Percentiles rank a stretch among this genome's conserved stretches.
Evolutionary conservation across 2,113 vertebrate genomes (phyloP).

Genomic region (Vulpes lagopus): DNA sequence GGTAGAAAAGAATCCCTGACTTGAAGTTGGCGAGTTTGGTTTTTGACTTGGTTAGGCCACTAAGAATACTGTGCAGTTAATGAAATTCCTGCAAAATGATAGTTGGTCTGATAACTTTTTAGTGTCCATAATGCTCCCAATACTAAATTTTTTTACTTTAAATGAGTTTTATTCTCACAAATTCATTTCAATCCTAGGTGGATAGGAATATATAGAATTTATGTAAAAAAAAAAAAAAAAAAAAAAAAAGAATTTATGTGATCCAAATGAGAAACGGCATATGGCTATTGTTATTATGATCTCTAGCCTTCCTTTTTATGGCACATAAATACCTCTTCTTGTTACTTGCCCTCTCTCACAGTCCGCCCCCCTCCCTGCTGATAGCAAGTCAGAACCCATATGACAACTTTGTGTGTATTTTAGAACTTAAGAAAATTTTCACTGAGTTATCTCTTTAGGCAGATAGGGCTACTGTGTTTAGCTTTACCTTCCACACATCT

Average conservation of each 20-base stretch:
- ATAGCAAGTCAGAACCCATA: neutral
- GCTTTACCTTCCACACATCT: neutral
- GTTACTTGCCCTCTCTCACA: too few species aligned
- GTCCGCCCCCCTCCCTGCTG: too few species aligned
- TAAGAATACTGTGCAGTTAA: neutral
- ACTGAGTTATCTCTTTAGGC: neutral
- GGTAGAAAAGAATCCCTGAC: neutral
- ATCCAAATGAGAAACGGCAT: neutral
- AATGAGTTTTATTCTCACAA: neutral
- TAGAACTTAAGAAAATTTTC: neutral
- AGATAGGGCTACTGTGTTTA: neutral
- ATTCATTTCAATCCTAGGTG: neutral
- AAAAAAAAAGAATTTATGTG: neutral
- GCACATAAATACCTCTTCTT: neutral
- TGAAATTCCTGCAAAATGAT: neutral
- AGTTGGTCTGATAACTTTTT: neutral
- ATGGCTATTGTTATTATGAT: neutral
- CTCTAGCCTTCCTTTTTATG: neutral
- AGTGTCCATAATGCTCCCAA: neutral
- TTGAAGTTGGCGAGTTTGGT: neutral
- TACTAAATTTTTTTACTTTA: neutral
- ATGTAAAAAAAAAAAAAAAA: too few species aligned
- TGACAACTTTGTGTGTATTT: neutral
- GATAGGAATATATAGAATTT: neutral
- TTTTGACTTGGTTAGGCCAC: neutral